Conservation (phyloP, 2,113 vertebrate genomes). For the cattle (Bos taurus) region DNA sequence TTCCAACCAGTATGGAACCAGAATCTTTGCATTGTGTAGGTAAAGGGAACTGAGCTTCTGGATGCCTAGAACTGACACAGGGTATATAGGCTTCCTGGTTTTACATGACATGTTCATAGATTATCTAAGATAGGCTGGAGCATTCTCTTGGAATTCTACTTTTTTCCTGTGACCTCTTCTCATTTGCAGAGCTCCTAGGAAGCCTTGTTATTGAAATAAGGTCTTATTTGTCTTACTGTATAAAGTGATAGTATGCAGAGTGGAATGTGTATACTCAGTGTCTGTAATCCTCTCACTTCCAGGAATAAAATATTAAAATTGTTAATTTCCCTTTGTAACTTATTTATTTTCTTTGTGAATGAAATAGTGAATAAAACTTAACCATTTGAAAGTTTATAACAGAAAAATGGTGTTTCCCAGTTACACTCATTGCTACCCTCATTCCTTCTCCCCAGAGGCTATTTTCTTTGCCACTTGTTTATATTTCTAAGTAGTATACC, state of each 20-base stretch:
- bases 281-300: neutral
- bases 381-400: neutral
- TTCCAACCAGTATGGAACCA: neutral
- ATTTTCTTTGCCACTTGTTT: neutral
- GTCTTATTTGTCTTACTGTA: neutral
- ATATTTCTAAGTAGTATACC: neutral
- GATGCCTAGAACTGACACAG: neutral
- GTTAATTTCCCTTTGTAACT: neutral
- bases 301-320: neutral
- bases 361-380: neutral
- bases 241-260: neutral
- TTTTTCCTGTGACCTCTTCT: neutral
- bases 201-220: neutral
- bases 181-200: neutral
- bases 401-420: neutral
- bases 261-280: neutral
- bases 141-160: neutral
- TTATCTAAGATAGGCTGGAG: neutral
- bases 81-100: neutral
- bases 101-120: neutral
- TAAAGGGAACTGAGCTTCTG: neutral
- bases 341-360: neutral
- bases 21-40: neutral
- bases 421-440: neutral
- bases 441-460: neutral